Evolutionary conservation across 2,113 vertebrate genomes (phyloP), one percentile per base, ranked within the genome.

Genomic region (Solenodon paradoxus): DNA sequence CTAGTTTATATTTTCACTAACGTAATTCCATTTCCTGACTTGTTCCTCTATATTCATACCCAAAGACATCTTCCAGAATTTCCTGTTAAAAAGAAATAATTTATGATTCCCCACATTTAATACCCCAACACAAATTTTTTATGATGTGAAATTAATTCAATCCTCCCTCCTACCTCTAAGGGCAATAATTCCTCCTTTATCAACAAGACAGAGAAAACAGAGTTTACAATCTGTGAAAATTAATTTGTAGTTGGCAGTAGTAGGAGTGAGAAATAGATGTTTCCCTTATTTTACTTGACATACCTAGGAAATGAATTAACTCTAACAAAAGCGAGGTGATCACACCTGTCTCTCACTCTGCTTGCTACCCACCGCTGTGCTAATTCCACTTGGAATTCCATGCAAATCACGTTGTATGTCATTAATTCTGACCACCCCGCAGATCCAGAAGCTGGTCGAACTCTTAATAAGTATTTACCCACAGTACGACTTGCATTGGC

Each of bases 191-290:
- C 74, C 3, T 83, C 30, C 51, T 77, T 95, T 92, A 89, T 93
- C 9, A 94, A 75, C 69, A 83, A 66, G 94, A 95, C 93, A 79
- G 32, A 55, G n/a, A 7, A 20, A 94, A 72, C 83, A 47, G 86
- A 40, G 45, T 93, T 42, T 49, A 86, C 42, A 86, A 93, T 93
- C 22, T 75, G 40, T 38, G 83, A 57, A 72, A 90, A 19, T 84
- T 12, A 15, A 85, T 92, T 20, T 61, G 55, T 53, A 90, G 22
- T 0, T 38, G 24, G 0, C 47, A 90, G 13, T 22, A 16, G 32
- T 38, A 68, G 20, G 84, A 94, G 15, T 42, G 38, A 11, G 96
- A 97, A 94, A 97, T 32, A 96, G 92, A 95, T 81, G 66, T 68
- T 53, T 53, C 51, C 28, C 78, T 40, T 3, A 57, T 92, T 95